Evolutionary conservation across 2,888 invertebrate genomes (phyloP).

Genomic region (Stenodera caucasica): DNA sequence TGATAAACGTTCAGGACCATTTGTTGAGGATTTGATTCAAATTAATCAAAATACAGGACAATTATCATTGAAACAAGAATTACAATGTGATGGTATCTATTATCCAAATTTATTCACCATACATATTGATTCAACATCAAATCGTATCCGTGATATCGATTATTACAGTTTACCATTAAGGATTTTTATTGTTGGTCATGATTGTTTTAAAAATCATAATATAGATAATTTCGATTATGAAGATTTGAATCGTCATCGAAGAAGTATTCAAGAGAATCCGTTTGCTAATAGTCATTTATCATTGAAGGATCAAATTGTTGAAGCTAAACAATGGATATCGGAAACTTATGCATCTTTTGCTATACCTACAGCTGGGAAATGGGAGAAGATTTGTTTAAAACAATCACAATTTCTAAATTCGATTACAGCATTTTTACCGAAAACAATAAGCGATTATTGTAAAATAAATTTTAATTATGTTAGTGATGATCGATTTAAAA

Average conservation of each 20-base stretch:
- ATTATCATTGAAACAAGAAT: conserved; percentile 70
- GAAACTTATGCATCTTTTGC: conserved; percentile 86
- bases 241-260: conserved; percentile 15
- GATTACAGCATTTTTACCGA: conserved; percentile 75
- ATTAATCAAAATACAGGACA: conserved; percentile 76
- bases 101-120: conserved; percentile 85
- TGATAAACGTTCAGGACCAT: conserved; percentile 78
- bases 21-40: conserved; percentile 75
- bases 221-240: conserved; percentile 55
- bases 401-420: conserved; percentile 80
- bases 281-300: conserved; percentile 58
- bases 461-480: conserved; percentile 77
- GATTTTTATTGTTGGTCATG: conserved; percentile 72
- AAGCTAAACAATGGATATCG: conserved; percentile 83
- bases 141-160: conserved; percentile 75
- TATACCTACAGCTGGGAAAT: conserved; percentile 79
- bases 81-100: conserved; percentile 78
- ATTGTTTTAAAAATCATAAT: conserved; percentile 64
- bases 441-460: conserved; percentile 72
- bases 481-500: conserved; percentile 69
- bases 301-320: conserved; percentile 68
- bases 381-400: conserved; percentile 79
- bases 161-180: conserved; percentile 81
- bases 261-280: conserved; percentile 39
- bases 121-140: conserved; percentile 84